Base-by-base conservation (phyloP, 2,113 vertebrate species). In the Etheostoma cragini region DNA sequence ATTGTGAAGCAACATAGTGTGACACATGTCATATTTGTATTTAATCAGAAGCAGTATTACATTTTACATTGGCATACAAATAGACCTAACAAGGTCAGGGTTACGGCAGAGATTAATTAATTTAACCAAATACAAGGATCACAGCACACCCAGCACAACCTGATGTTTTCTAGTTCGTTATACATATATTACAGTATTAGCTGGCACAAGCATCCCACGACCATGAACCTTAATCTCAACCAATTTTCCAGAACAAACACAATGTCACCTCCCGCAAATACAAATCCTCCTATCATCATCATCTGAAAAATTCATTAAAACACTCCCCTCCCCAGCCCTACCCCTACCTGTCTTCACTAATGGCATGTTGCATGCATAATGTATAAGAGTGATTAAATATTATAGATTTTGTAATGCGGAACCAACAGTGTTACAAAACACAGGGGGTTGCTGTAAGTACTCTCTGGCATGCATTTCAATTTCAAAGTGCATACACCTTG, bases 171-270 rank as follows among this genome's bases (percentile, higher is more conserved):
- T 62, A 52, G 38, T 69, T 80, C 66, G 71, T 78, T 72, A 15
- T 77, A 84, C 38, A 42, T 42, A 42, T 42, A 42, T 42, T 42
- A 90, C 67, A 72, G 85, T 63, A 78, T 89, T 89, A 86, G 6
- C 73, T 76, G 62, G 10, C 72, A 60, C 80, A 76, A 26, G 33
- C 57, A 56, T 68, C 76, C 72, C 79, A 72, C 54, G 72, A 86
- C 81, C 79, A 47, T 65, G 42, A 89, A 89, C 66, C 82, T 81
- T 88, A 73, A 90, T 87, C 89, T 78, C 73, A 85, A 69, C 78
- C 80, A 89, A 92, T 94, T 92, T 91, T 88, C 86, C 65, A 89
- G 86, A 90, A 89, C 84, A 92, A 89, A 92, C 89, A 88, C 74
- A 81, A 81, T 81, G 81, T 84, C 85, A 58, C 81, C 83, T 71